phyloP scores from a whole-genome alignment of 1,140 invertebrate species.

The Drosophila oshimai region DNA sequence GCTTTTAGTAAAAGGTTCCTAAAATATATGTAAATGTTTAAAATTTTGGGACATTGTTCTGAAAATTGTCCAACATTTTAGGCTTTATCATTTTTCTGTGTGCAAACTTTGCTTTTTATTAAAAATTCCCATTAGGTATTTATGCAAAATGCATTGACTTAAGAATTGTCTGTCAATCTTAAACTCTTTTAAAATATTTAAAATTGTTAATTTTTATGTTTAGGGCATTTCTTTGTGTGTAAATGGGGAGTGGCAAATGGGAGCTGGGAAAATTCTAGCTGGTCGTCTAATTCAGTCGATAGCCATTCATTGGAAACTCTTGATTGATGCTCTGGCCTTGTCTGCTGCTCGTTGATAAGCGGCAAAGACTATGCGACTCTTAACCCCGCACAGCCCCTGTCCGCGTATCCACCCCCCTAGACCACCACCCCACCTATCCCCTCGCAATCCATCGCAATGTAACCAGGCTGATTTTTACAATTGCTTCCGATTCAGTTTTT shows the following conservation, averaged over 20 bases:
- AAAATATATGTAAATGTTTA: too few relatives aligned
- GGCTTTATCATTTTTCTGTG: too few relatives aligned
- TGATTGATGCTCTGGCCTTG: constrained; percentile 76
- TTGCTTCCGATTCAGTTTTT: constrained; percentile 61
- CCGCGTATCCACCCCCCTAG: neutral
- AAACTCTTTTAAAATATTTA: neutral
- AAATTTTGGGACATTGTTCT: too few relatives aligned
- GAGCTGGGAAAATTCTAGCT: constrained; percentile 26
- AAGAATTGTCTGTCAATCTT: too few relatives aligned
- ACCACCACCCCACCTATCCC: neutral
- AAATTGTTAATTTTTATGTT: too few relatives aligned
- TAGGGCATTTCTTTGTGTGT: neutral
- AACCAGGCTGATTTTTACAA: constrained; percentile 47
- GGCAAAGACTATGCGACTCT: constrained; percentile 39
- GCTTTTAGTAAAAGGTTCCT: too few relatives aligned
- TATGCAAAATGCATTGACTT: too few relatives aligned
- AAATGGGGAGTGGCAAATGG: neutral
- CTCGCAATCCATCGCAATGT: neutral
- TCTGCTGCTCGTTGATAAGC: constrained; percentile 70
- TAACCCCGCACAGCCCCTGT: constrained; percentile 5
- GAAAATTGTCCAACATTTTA: too few relatives aligned
- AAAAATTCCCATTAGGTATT: too few relatives aligned
- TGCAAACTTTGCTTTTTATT: too few relatives aligned
- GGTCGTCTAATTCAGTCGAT: constrained; percentile 74
- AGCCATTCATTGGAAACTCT: constrained; percentile 80